Conservation (phyloP, 2,888 invertebrate genomes). For the Holacanthella duospinosa region DNA sequence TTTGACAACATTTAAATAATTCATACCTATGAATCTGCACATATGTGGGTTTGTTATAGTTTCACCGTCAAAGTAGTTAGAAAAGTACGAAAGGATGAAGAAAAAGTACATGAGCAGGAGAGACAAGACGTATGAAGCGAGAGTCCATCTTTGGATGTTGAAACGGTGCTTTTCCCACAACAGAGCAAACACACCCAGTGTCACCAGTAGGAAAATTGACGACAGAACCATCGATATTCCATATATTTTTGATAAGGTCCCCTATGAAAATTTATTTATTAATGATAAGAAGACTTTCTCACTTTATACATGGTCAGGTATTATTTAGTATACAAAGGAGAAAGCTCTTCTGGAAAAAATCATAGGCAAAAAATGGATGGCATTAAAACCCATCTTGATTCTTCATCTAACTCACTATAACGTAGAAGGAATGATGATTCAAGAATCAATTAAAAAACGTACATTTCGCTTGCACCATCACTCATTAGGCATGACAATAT, state of each 20-base stretch:
- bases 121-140: constrained; percentile 23
- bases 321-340: too few species aligned
- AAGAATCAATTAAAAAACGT: too few species aligned
- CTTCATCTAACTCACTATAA: too few species aligned
- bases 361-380: too few species aligned
- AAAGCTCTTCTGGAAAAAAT: too few species aligned
- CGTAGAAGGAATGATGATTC: too few species aligned
- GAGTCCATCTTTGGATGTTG: constrained; percentile 32
- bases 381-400: too few species aligned
- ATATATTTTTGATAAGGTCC: constrained; percentile 18
- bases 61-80: constrained; percentile 8
- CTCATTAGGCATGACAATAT: too few species aligned
- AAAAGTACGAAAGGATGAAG: constrained; percentile 23
- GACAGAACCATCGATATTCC: constrained; percentile 29
- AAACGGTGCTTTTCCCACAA: constrained; percentile 33
- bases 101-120: constrained; percentile 32
- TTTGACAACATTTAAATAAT: background rate
- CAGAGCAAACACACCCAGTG: constrained; percentile 26
- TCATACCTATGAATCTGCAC: constrained; percentile 7
- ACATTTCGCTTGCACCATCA: too few species aligned
- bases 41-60: background rate
- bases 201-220: constrained; percentile 29
- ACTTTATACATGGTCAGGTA: too few species aligned
- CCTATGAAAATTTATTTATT: background rate
- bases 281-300: too few species aligned